A percentile compares a stretch with the other conserved stretches of the same genome.
Conservation (phyloP, 2,113 vertebrate species). For the Rissa tridactyla region DNA sequence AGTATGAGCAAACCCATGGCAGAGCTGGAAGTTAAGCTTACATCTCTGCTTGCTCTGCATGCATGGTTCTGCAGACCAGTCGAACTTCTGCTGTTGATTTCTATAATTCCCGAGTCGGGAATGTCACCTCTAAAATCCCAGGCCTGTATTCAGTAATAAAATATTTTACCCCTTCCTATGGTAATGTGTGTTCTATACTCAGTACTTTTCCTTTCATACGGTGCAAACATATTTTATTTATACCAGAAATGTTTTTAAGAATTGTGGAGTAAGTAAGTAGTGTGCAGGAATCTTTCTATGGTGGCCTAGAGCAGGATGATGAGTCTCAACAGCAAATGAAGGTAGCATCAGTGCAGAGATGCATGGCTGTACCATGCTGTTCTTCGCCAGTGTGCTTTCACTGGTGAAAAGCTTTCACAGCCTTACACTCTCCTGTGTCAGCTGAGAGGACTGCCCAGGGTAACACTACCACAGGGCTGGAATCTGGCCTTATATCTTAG, state of each 20-base stretch:
- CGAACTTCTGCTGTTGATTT: background rate
- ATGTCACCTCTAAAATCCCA: background rate
- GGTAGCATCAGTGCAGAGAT: background rate
- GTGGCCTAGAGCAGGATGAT: background rate
- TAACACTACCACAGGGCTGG: background rate
- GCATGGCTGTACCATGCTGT: background rate
- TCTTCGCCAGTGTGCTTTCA: background rate
- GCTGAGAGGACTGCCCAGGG: background rate
- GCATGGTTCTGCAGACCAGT: background rate
- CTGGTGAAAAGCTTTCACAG: too few species aligned
- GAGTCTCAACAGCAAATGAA: background rate
- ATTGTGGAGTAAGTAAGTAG: background rate
- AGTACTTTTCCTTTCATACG: background rate
- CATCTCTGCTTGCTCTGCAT: background rate
- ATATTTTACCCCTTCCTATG: background rate
- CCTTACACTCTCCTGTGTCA: background rate
- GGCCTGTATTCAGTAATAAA: background rate
- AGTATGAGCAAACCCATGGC: background rate
- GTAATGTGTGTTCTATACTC: background rate
- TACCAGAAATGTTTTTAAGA: background rate
- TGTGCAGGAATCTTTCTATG: background rate
- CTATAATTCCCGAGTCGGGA: background rate
- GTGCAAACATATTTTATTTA: background rate
- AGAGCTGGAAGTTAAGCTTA: background rate
- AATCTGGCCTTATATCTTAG: background rate